A percentile compares a stretch with the other conserved stretches of the same genome.
Evolutionary conservation across 64 coral and sea anemone species (phyloP).

Genomic region (Montipora efflorescens): DNA sequence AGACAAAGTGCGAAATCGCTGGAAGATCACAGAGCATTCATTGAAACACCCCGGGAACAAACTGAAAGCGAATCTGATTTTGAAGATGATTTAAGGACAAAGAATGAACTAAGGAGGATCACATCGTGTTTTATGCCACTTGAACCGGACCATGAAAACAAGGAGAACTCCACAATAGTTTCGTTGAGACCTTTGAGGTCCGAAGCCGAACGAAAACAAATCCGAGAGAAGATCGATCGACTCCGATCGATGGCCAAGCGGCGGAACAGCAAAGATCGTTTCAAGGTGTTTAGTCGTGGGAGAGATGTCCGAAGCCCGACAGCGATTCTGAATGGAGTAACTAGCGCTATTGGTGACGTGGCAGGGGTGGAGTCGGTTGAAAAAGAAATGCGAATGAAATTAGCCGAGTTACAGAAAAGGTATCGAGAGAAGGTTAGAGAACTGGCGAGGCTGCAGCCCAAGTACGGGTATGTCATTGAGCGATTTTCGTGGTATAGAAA

Average conservation of each 20-base stretch:
- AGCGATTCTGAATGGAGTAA: slow-evolving; percentile 84
- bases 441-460: slow-evolving; percentile 90
- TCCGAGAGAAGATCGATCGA: slow-evolving; percentile 90
- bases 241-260: slow-evolving; percentile 81
- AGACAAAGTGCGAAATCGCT: neutral
- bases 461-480: slow-evolving; percentile 81
- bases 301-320: slow-evolving; percentile 83
- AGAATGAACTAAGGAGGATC: slow-evolving; percentile 49
- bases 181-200: slow-evolving; percentile 67
- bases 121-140: slow-evolving; percentile 51
- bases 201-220: slow-evolving; percentile 82
- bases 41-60: neutral
- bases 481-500: neutral
- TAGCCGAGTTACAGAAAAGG: slow-evolving; percentile 91
- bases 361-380: slow-evolving; percentile 79
- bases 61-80: slow-evolving; percentile 49
- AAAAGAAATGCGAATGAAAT: slow-evolving; percentile 90
- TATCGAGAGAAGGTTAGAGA: slow-evolving; percentile 91
- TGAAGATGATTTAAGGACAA: slow-evolving; percentile 43
- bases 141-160: slow-evolving; percentile 50
- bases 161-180: slow-evolving; percentile 79
- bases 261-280: slow-evolving; percentile 81
- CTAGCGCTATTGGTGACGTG: slow-evolving; percentile 77
- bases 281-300: slow-evolving; percentile 68
- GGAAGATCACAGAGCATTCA: neutral